Base-by-base conservation (phyloP, 2,113 vertebrate species). In the Thamnophis sirtalis region DNA sequence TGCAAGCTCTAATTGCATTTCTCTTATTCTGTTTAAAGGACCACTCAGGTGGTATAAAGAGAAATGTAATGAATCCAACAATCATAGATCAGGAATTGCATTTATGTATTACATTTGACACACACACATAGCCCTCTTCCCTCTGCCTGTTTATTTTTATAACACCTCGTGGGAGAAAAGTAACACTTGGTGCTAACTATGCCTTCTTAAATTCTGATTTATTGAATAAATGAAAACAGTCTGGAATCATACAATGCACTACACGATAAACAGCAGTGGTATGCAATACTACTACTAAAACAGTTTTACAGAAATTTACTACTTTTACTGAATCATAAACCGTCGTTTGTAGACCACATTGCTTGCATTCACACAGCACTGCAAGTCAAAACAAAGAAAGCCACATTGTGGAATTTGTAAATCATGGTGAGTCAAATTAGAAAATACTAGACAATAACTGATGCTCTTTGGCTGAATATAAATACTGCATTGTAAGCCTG, bases 1-100 rank as follows among this genome's bases (percentile, higher is more conserved):
- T 94, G 94, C 95, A 96, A 96, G 93, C 93, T 84, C 50, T 55
- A 55, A 84, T 86, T 87, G 56, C 0, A 43, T 33, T 56, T 7
- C 38, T 73, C 43, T 21, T 26, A 56, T 26, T 50, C 38, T 60
- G 28, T 19, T 54, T 48, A 28, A 73, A 88, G 53, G 88, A 21
- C 63, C 51, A 51, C 19, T 9, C 56, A 19, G 15, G 26, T 86
- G 0, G 54, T 60, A 9, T n/a, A 21, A 33, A 5, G 13, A n/a
- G 9, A 21, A 3, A 58, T 86, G 10, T n/a, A 91, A 58, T 50
- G n/a, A 53, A 80, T n/a, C 49, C 60, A 53, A 24, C 10, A 22
- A 51, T 80, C 28, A 53, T 49, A 6, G 19, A n/a, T n/a, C 21
- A 68, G 28, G 49, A 9, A 26, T 63, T 49, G 49, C 24, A 49